Evolutionary conservation across 2,888 invertebrate genomes (phyloP), one percentile per base, ranked within the genome.

Genomic region (Ophraella communa): DNA sequence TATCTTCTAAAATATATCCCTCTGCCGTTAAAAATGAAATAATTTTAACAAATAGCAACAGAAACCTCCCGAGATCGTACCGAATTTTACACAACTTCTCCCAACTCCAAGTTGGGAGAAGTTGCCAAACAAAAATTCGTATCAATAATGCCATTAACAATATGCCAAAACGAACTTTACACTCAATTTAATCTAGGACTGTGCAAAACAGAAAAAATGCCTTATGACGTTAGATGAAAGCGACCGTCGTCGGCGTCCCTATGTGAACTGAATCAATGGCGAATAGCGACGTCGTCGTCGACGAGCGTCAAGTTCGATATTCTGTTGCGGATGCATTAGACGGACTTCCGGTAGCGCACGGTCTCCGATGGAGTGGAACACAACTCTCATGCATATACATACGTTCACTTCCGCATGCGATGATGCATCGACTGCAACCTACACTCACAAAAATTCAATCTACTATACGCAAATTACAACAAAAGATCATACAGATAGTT

Each of bases 301-400:
- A 59, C 56, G 53, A 64, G 62, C 67, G 66, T 67, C 67, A 64
- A 69, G 62, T 69, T 73, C 73, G 72, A 65, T 71, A 72, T 72
- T 73, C 73, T 73, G 74, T 75, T 77, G 79, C 85, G 85, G 85
- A 86, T 85, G 85, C 85, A 85, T 85, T 86, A 85, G 85, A 85
- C 85, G 85, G 83, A 85, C 86, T 85, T 86, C 86, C 86, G 85
- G 85, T 77, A 71, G 73, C 74, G 77, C 77, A 78, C 76, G 76
- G 75, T 76, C 78, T 77, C 79, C 80, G 80, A 82, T 81, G 79
- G 81, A 80, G 81, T 80, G 81, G 80, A 80, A 81, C 81, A 78
- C 75, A 77, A 75, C 79, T 79, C 80, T 81, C 81, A 81, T 82
- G 81, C 81, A 81, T 81, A 81, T 81, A 81, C 78, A 79, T 79